A percentile compares a stretch with the other conserved stretches of the same genome.
Conservation (phyloP, 2,797 vertebrate genomes). For the Monodelphis domestica region DNA sequence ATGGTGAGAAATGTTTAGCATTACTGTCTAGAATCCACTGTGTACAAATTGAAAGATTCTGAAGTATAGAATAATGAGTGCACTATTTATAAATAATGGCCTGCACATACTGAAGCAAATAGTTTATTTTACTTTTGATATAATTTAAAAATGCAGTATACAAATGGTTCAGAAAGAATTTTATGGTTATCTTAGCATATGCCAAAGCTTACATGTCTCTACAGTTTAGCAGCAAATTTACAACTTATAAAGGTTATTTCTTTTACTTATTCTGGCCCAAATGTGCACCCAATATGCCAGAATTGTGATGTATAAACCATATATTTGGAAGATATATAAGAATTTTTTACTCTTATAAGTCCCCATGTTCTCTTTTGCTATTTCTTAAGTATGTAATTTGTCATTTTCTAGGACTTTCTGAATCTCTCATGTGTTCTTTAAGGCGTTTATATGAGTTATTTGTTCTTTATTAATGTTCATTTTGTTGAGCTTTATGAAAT, state of each 20-base stretch:
- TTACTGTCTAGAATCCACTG: constrained; percentile 50
- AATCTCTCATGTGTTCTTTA: not conserved
- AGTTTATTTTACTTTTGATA: constrained; percentile 71
- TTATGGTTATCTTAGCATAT: constrained; percentile 56
- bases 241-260: constrained; percentile 8
- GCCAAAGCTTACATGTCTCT: constrained; percentile 26
- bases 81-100: constrained; percentile 66
- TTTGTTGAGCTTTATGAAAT: not conserved
- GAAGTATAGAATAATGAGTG: constrained; percentile 58
- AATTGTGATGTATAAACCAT: not conserved
- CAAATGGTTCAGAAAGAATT: constrained; percentile 62
- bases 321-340: not conserved
- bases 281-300: not conserved
- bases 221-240: constrained; percentile 15
- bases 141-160: constrained; percentile 71
- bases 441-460: not conserved
- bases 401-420: not conserved
- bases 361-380: not conserved
- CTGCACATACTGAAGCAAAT: constrained; percentile 68
- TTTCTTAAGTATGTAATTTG: not conserved
- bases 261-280: not conserved
- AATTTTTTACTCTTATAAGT: not conserved
- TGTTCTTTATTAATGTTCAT: not conserved
- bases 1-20: constrained; percentile 65
- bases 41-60: constrained; percentile 56